Conservation (phyloP, 2,888 invertebrate genomes). For the Nysson spinosus region DNA sequence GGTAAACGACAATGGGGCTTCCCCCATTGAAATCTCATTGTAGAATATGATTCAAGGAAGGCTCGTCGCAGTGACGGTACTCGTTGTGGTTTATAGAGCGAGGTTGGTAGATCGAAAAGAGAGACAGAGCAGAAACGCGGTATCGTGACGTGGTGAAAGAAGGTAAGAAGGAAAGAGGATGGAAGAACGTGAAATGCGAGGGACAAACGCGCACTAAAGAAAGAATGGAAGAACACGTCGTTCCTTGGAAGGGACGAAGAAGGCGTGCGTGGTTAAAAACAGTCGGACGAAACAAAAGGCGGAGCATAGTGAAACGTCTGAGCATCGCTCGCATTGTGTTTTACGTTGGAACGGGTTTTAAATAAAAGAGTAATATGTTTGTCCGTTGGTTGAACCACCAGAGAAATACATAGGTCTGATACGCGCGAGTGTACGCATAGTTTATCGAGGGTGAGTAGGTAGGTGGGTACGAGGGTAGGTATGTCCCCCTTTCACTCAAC, state of each 20-base stretch:
- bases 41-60: constrained; percentile 72
- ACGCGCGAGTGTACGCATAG: constrained; percentile 37
- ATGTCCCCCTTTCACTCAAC: constrained; percentile 67
- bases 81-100: constrained; percentile 48
- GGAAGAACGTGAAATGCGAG: constrained; percentile 9
- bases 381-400: constrained; percentile 50
- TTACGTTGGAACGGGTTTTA: constrained; percentile 67
- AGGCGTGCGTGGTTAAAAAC: constrained; percentile 66
- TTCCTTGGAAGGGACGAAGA: constrained; percentile 28
- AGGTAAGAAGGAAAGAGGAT: constrained; percentile 3
- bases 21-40: constrained; percentile 71
- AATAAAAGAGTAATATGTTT: constrained; percentile 73
- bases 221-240: constrained; percentile 34
- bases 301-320: constrained; percentile 69
- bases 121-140: constrained; percentile 17
- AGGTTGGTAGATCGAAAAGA: constrained; percentile 33
- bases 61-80: constrained; percentile 63
- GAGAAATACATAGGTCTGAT: constrained; percentile 23
- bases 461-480: constrained; percentile 65
- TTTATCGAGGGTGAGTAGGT: constrained; percentile 56
- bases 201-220: constrained; percentile 6
- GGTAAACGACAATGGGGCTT: constrained; percentile 68
- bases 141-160: not conserved
- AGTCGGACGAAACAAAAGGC: constrained; percentile 73
- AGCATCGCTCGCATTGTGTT: constrained; percentile 71